phyloP scores from a whole-genome alignment of 2,888 invertebrate species.

The Agapetus fuscipes region DNA sequence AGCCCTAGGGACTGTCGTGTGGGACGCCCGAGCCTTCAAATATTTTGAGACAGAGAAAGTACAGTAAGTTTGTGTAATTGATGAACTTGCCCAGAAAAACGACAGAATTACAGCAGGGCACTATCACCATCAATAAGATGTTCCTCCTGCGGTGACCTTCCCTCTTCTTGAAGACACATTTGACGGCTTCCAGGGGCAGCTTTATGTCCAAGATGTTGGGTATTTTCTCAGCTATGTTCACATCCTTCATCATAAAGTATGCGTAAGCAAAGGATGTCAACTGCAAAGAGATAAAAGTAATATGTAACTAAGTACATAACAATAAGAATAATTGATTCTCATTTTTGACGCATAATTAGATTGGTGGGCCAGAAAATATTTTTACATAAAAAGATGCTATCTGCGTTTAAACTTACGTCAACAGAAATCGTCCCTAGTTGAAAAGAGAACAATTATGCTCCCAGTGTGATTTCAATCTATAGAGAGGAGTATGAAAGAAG shows the following conservation, averaged over 20 bases:
- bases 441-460: too few relatives aligned
- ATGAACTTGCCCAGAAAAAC: slow-evolving; percentile 33
- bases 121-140: slow-evolving; percentile 56
- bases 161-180: slow-evolving; percentile 52
- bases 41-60: neutral
- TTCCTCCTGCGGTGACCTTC: slow-evolving; percentile 51
- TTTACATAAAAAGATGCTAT: too few relatives aligned
- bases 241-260: slow-evolving; percentile 52
- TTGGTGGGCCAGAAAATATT: too few relatives aligned
- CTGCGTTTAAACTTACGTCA: too few relatives aligned
- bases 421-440: too few relatives aligned
- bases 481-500: too few relatives aligned
- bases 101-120: slow-evolving; percentile 40
- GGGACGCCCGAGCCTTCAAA: neutral
- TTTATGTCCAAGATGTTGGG: slow-evolving; percentile 42
- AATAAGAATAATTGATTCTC: neutral
- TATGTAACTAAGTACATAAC: too few relatives aligned
- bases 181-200: slow-evolving; percentile 36
- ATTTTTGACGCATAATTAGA: too few relatives aligned
- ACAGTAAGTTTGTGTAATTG: neutral
- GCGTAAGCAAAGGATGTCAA: slow-evolving; percentile 51
- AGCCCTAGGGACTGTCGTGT: too few relatives aligned
- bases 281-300: too few relatives aligned
- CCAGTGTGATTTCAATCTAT: too few relatives aligned
- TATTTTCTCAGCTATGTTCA: slow-evolving; percentile 50